phyloP scores from a whole-genome alignment of 1,140 invertebrate species.

The Callitettix versicolor region DNA sequence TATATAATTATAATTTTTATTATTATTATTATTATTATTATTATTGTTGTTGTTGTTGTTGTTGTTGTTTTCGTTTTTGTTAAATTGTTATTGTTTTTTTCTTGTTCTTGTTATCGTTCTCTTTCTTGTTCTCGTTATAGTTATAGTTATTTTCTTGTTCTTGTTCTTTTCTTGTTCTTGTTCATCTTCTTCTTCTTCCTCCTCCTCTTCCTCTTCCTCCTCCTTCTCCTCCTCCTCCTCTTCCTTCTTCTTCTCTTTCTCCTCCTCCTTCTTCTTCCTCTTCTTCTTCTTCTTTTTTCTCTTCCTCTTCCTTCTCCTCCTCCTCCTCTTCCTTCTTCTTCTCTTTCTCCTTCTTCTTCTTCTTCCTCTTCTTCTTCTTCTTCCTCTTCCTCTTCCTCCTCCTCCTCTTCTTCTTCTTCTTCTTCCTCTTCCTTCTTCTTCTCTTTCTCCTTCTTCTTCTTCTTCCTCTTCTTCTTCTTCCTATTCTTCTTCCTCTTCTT shows the following conservation, averaged over 20 bases:
- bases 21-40: too few relatives aligned
- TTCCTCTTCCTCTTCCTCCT: not conserved
- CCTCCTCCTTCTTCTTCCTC: not conserved
- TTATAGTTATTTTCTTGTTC: too few relatives aligned
- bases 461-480: not conserved
- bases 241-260: not conserved
- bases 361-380: not conserved
- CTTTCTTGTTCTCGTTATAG: too few relatives aligned
- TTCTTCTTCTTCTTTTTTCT: not conserved
- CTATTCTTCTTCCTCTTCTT: too few relatives aligned
- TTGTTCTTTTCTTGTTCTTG: not conserved
- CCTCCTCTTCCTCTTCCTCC: not conserved
- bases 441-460: not conserved
- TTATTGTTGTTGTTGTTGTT: too few relatives aligned
- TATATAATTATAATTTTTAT: too few relatives aligned
- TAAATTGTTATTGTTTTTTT: too few relatives aligned
- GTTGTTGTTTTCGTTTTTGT: too few relatives aligned
- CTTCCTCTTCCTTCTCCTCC: not conserved
- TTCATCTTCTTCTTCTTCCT: not conserved
- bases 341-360: not conserved
- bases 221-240: not conserved
- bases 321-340: not conserved
- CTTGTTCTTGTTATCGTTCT: too few relatives aligned
- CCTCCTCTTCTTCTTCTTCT: not conserved
- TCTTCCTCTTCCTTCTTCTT: conserved; percentile 1